Percentiles rank a stretch among this genome's conserved stretches.
Evolutionary conservation across 1,140 invertebrate species (phyloP).

Genomic region (Megalopta genalis): DNA sequence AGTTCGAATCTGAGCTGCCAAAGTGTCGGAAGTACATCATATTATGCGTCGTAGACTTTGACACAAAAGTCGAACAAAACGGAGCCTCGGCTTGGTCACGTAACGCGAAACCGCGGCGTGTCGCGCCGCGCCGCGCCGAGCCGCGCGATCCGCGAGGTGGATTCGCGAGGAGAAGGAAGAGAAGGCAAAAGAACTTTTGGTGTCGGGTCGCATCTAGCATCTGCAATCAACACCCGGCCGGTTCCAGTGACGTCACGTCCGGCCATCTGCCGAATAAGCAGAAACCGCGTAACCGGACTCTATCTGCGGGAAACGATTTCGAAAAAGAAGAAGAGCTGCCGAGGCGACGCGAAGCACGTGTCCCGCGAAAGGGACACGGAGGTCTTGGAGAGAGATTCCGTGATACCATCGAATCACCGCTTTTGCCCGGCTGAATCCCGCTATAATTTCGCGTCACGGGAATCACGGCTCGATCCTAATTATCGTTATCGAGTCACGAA

Average conservation of each 20-base stretch:
- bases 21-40: neutral
- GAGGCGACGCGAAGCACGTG: constrained; percentile 46
- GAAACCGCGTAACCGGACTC: constrained; percentile 65
- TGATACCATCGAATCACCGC: neutral
- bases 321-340: constrained; percentile 51
- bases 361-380: constrained; percentile 20
- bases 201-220: constrained; percentile 70
- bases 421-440: neutral
- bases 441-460: too few relatives aligned
- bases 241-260: constrained; percentile 69
- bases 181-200: constrained; percentile 49
- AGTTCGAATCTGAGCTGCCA: neutral
- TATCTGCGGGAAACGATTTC: constrained; percentile 53
- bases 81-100: neutral
- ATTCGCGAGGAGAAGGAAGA: constrained; percentile 26
- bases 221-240: constrained; percentile 60
- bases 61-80: constrained; percentile 21
- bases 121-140: too few relatives aligned
- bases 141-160: constrained; percentile 6
- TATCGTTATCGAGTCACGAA: too few relatives aligned
- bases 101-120: constrained; percentile 31
- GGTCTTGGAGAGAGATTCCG: neutral
- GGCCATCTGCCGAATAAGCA: constrained; percentile 69
- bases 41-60: constrained; percentile 28
- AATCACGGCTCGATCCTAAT: too few relatives aligned